These are phyloP conservation scores for Typhlichthys eigenmanni DNA, from an alignment of 2,797 vertebrate genomes.

Conservation along the genomic window DNA sequence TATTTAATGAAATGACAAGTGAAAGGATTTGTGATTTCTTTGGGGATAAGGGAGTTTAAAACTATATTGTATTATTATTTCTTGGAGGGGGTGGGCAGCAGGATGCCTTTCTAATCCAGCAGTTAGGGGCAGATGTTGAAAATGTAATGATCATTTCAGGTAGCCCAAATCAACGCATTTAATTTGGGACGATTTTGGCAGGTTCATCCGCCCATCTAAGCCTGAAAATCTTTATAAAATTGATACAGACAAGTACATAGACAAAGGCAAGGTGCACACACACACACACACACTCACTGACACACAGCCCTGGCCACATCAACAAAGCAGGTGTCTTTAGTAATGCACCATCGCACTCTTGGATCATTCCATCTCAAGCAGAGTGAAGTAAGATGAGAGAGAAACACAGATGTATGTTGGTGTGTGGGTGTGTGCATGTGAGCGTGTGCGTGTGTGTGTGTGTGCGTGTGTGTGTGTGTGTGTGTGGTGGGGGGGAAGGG, in stretches of 20 bases:
- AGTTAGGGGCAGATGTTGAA: background rate
- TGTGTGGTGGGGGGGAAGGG: background rate
- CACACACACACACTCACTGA: slow-evolving; percentile 28
- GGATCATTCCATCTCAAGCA: slow-evolving; percentile 62
- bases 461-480: slow-evolving; percentile 11
- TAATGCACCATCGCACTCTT: slow-evolving; percentile 71
- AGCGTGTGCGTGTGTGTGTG: slow-evolving; percentile 11
- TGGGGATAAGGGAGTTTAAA: slow-evolving; percentile 16
- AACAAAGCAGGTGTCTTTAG: slow-evolving; percentile 77
- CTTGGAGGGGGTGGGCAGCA: no score
- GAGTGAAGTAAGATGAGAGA: slow-evolving; percentile 51
- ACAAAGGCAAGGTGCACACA: background rate
- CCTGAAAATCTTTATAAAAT: slow-evolving; percentile 52
- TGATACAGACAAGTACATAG: slow-evolving; percentile 3
- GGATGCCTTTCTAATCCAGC: no score
- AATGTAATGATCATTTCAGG: background rate
- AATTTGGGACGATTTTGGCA: slow-evolving; percentile 47
- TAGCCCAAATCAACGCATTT: background rate
- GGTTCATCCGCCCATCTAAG: slow-evolving; percentile 35
- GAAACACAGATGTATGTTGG: background rate
- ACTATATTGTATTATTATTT: background rate
- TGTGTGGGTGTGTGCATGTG: slow-evolving; percentile 7
- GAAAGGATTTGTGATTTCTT: slow-evolving; percentile 11
- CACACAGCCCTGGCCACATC: slow-evolving; percentile 61
- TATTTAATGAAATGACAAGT: slow-evolving; percentile 36